phyloP scores from a whole-genome alignment of 2,888 invertebrate species.

The Xylocampa areola region DNA sequence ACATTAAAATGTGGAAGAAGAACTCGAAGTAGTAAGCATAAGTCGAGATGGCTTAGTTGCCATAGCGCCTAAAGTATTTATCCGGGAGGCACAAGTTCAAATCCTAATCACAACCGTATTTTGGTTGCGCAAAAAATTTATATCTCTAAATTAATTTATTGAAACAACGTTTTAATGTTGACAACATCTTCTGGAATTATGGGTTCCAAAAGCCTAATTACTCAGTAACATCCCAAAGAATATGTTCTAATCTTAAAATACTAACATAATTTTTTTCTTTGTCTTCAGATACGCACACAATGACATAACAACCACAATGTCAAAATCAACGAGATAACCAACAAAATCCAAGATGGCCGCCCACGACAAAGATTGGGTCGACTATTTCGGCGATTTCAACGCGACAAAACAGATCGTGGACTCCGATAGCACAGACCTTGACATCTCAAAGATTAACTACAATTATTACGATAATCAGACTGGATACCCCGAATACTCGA shows the following conservation, averaged over 20 bases:
- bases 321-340: constrained; percentile 30
- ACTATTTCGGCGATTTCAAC: constrained; percentile 72
- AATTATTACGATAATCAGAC: constrained; percentile 76
- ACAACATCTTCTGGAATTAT: too few species aligned
- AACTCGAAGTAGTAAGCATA: too few species aligned
- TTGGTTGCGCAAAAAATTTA: too few species aligned
- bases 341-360: constrained; percentile 74
- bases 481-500: constrained; percentile 68
- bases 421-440: constrained; percentile 53
- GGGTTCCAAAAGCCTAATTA: too few species aligned
- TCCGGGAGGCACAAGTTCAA: too few species aligned
- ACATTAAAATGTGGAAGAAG: too few species aligned
- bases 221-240: too few species aligned
- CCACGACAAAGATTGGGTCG: constrained; percentile 75
- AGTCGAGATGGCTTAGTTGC: too few species aligned
- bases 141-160: too few species aligned
- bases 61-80: too few species aligned
- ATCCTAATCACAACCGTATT: too few species aligned
- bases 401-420: constrained; percentile 47
- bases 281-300: constrained; percentile 42
- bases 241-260: background rate
- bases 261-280: constrained; percentile 23
- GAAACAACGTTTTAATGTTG: too few species aligned
- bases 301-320: constrained; percentile 41
- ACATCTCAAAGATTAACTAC: constrained; percentile 45